Evolutionary conservation across 1,140 invertebrate species (phyloP), one percentile per base, ranked within the genome.

Genomic region (Drosophila nigrodunni): DNA sequence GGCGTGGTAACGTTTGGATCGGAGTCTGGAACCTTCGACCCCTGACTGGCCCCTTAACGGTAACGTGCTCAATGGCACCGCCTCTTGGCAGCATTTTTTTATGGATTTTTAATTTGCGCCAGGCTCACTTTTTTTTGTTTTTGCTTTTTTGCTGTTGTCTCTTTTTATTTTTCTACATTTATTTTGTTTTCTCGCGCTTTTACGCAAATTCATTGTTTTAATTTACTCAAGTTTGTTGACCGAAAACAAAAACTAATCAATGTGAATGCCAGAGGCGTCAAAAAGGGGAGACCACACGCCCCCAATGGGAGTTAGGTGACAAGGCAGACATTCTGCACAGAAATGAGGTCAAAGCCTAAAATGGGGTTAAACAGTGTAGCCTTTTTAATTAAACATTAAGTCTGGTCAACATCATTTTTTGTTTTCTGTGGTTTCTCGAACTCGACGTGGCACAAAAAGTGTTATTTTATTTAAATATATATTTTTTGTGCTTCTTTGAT

Each of bases 211-310:
- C 80, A 88, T 88, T 88, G 83, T 89, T 88, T 88, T 89, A 89
- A 89, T 88, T 88, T 88, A 88, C 85, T 80, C 77, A 88, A 88
- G 83, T 88, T 83, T 83, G 85, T 89, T 88, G 83, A 88, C 85
- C 83, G 85, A 89, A 89, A 89, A 83, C 85, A 88, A 88, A 88
- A 88, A 88, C 83, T 88, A 89, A 88, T 88, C 83, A 88, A 88
- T 89, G 68, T 49, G 62, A 30, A 35, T 30, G 47, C 64, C 47
- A 7, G 2, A n/a, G 18, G 41, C 30, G 21, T 9, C 1, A 37
- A 6, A 10, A n/a, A 4, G 18, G 52, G 2, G 34, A 47, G 35
- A 21, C 57, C 44, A 8, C 15, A 57, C 44, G 62, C 62, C 13
- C 11, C 34, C 62, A 49, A 6, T 30, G 47, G 60, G 35, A 34